Evolutionary conservation across 2,797 vertebrate genomes (phyloP).

Genomic region (Gymnocypris eckloni): DNA sequence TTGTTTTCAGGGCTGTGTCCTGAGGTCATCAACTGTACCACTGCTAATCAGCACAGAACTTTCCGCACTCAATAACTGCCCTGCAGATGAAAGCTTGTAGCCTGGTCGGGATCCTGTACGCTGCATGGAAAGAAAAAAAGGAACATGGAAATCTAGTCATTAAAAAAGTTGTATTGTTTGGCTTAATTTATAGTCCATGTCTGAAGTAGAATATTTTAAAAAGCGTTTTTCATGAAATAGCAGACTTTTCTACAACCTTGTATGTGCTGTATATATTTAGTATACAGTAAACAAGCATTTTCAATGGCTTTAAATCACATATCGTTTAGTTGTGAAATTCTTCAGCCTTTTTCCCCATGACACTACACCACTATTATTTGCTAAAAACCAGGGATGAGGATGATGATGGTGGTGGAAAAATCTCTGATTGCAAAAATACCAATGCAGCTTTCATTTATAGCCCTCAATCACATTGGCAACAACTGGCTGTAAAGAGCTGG

Average conservation of each 20-base stretch:
- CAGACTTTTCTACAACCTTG: neutral
- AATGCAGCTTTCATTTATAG: constrained; percentile 31
- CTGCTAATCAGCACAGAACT: constrained; percentile 77
- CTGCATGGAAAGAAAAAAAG: neutral
- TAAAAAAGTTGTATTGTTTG: neutral
- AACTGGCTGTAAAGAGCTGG: constrained; percentile 61
- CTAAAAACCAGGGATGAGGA: neutral
- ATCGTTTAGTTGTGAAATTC: neutral
- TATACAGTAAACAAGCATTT: neutral
- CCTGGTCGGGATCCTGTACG: neutral
- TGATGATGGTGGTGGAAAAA: neutral
- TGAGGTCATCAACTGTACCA: constrained; percentile 70
- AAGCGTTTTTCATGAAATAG: neutral
- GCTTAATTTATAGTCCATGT: neutral
- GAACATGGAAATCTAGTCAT: neutral
- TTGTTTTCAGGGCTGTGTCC: constrained; percentile 73
- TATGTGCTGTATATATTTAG: neutral
- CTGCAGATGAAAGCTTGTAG: constrained; percentile 43
- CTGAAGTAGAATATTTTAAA: neutral
- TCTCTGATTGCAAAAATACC: constrained; percentile 14
- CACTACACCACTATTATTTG: neutral
- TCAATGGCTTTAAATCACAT: neutral
- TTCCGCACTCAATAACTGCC: constrained; percentile 68
- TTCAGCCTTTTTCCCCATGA: neutral
- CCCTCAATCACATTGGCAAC: constrained; percentile 42